Base-by-base conservation (phyloP, 2,113 vertebrate genomes). In the Aphyosemion australe region DNA sequence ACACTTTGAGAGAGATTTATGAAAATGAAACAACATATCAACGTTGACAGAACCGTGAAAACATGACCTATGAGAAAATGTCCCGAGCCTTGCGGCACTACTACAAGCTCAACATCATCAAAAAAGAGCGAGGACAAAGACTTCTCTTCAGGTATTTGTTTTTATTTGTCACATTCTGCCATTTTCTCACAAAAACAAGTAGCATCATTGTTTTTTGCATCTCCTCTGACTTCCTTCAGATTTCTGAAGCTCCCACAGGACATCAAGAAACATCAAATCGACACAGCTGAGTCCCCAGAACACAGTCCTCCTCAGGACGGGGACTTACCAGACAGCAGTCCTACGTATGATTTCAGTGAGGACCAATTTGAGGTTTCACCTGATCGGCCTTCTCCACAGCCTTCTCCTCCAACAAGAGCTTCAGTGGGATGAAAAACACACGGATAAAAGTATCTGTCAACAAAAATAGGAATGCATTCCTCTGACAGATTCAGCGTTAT, bases 31-130 rank as follows among this genome's bases (percentile, higher is more conserved):
- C 0, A 5, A 12, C 1, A 32, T 51, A 0, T 13, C 61, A 15
- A 15, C n/a, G 9, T 74, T 76, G 72, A 48, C 87, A 97, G 96
- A 97, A 96, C 82, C 78, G 94, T 12, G 72, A 86, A 66, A 97
- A 97, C 55, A 96, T 98, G 96, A 98, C 95, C 0, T 98, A 98
- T 0, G 95, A 98, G 87, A 98, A 98, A 88, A 96, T 96, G 96
- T 96, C 96, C 0, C 91, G 95, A 43, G 95, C 96, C 0, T 84
- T 98, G 71, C 90, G 96, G 2, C 96, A 96, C 88, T 97, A 97
- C 84, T 96, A 97, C 89, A 98, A 98, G 81, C 94, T 96, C 74
- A 97, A 97, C 84, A 95, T 97, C 70, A 95, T 97, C 74, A 95
- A 90, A 80, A 98, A 97, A 69, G 96, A 97, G 73, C 91, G 89